phyloP scores from a whole-genome alignment of 2,888 invertebrate species.

The Meloe dianella region DNA sequence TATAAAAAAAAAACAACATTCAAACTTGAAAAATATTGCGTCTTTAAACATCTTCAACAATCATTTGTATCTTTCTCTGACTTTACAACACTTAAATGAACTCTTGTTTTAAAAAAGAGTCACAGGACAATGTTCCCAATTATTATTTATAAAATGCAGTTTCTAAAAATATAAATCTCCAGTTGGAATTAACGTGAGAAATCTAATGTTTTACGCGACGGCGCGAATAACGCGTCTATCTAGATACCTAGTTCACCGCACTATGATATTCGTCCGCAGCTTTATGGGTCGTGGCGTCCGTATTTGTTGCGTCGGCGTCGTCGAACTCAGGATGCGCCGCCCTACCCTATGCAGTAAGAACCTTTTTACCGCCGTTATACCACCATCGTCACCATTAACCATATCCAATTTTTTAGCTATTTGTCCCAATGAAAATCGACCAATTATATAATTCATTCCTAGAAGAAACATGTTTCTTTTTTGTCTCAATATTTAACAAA shows the following conservation, averaged over 20 bases:
- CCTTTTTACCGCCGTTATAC: constrained; percentile 39
- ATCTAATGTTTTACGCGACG: constrained; percentile 21
- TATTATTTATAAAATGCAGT: constrained; percentile 31
- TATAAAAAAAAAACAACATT: background rate
- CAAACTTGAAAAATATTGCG: background rate
- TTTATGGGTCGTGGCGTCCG: constrained; percentile 57
- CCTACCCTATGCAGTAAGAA: constrained; percentile 53
- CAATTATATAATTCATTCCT: background rate
- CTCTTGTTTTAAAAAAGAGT: constrained; percentile 6
- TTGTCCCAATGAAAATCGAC: background rate
- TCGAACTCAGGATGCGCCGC: constrained; percentile 50
- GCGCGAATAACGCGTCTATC: constrained; percentile 46
- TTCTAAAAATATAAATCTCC: constrained; percentile 33
- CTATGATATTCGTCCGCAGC: constrained; percentile 59
- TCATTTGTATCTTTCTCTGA: background rate
- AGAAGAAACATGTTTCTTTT: background rate
- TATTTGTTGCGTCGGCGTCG: constrained; percentile 61
- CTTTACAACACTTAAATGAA: background rate
- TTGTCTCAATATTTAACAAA: background rate
- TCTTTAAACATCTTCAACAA: background rate
- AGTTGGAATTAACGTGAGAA: constrained; percentile 25
- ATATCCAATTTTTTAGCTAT: background rate
- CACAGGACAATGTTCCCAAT: constrained; percentile 29
- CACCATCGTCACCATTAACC: constrained; percentile 12
- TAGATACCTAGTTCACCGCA: constrained; percentile 57